Evolutionary conservation across 2,888 invertebrate species (phyloP).

Genomic region (Sarcophaga subvicina): DNA sequence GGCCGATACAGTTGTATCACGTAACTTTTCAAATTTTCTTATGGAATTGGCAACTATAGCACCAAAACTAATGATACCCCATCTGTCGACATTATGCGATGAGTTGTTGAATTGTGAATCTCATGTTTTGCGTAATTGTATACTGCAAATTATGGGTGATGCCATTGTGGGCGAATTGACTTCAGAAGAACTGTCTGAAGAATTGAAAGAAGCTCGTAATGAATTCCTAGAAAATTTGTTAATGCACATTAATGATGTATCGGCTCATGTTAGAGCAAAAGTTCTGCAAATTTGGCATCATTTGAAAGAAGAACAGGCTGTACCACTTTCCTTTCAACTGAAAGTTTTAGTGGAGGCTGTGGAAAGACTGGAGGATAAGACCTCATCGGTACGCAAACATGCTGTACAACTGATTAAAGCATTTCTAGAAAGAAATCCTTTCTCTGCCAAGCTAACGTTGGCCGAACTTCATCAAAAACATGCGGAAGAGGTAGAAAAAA

Average conservation of each 20-base stretch:
- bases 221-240: constrained; percentile 90
- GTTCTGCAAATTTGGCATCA: constrained; percentile 91
- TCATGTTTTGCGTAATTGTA: constrained; percentile 89
- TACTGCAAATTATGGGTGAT: constrained; percentile 91
- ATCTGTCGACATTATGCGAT: constrained; percentile 79
- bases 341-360: constrained; percentile 86
- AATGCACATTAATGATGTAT: constrained; percentile 92
- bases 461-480: constrained; percentile 86
- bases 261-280: constrained; percentile 93
- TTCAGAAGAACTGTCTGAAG: constrained; percentile 87
- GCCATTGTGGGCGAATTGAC: constrained; percentile 88
- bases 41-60: constrained; percentile 79
- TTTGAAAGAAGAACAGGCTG: constrained; percentile 89
- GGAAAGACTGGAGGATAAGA: constrained; percentile 91
- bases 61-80: constrained; percentile 80
- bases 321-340: constrained; percentile 89
- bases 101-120: constrained; percentile 83
- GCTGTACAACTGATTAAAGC: constrained; percentile 85
- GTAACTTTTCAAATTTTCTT: constrained; percentile 80
- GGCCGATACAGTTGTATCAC: constrained; percentile 77
- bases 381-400: constrained; percentile 91
- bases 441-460: constrained; percentile 85
- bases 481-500: constrained; percentile 79
- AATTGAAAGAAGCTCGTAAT: constrained; percentile 87
- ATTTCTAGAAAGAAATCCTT: constrained; percentile 93